These are phyloP conservation scores for Ostrea edulis DNA, from an alignment of 1,140 invertebrate species.

Conservation along the genomic window DNA sequence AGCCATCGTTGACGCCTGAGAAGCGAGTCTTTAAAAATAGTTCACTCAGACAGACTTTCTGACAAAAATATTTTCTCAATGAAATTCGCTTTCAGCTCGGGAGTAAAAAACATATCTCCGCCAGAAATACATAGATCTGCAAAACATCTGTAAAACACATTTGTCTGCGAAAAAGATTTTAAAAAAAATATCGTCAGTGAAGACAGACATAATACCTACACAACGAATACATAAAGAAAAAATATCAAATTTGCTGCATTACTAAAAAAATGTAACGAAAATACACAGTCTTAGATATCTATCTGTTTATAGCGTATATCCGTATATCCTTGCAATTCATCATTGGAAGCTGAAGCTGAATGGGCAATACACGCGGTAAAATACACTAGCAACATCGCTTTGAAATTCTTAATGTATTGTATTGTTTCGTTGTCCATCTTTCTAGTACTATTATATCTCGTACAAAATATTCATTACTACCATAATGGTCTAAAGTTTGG, in stretches of 20 bases:
- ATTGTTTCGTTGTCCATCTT: no score
- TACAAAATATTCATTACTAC: no score
- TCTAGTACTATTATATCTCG: no score
- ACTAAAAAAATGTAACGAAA: no score
- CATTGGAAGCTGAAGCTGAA: no score
- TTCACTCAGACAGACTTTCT: not conserved
- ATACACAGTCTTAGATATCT: not conserved
- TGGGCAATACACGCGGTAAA: no score
- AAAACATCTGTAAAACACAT: slow-evolving; percentile 19
- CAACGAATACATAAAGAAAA: not conserved
- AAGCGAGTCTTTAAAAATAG: slow-evolving; percentile 7
- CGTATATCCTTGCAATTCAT: no score
- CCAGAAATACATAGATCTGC: not conserved
- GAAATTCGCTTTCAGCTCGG: slow-evolving; percentile 18
- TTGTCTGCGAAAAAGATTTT: not conserved
- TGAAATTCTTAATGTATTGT: no score
- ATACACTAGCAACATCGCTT: no score
- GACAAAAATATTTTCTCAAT: slow-evolving; percentile 23
- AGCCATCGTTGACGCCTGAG: not conserved
- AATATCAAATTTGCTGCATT: not conserved
- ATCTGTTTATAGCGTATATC: not conserved
- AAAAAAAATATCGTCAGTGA: not conserved
- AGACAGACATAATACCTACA: not conserved
- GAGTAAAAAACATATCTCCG: not conserved
- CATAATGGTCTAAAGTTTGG: no score